Evolutionary conservation across 1,140 invertebrate genomes (phyloP), one percentile per base, ranked within the genome.

Genomic region (Drosophila obscura): DNA sequence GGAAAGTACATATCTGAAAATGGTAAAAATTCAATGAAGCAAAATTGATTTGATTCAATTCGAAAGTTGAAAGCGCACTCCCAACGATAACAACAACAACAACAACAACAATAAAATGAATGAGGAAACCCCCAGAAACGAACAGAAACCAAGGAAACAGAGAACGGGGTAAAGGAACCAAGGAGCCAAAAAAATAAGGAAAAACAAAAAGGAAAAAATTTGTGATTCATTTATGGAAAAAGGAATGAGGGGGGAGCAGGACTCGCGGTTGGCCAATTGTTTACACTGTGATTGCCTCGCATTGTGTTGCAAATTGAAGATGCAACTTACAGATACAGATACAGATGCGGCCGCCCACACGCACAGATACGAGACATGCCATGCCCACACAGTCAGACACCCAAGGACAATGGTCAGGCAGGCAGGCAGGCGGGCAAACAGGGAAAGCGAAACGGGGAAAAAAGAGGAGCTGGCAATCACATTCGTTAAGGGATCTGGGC

Each of bases 31-130:
- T 69, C 77, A 84, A 84, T 85, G 80, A 85, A 84, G 77, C 77
- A 64, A 73, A 85, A 84, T 84, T 84, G 80, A 84, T 84, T 84
- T 84, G 77, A 84, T 84, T 84, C 66, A 81, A 84, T 85, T 84
- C 73, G 49, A 69, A 85, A 85, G 81, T 77, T 84, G 77, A 67
- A 69, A 68, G 51, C 51, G 45, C 35, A 16, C 43, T 53, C 28
- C n/a, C 64, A 15, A 15, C 43, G 63, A 68, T 41, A 57, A 67
- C 50, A 67, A 67, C 55, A 60, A 26, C 31, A 63, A 45, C 46
- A 8, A 7, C 41, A 61, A 16, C 13, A 39, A 62, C 15, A 35
- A 50, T 63, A 43, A 24, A 24, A 44, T 4, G 4, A 45, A 11
- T 16, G 11, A 16, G 26, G 9, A 52, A 16, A 0, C 31, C 31